Evolutionary conservation across 2,113 vertebrate species (phyloP), one percentile per base, ranked within the genome.

Genomic region (Boulengeromyrus knoepffleri): DNA sequence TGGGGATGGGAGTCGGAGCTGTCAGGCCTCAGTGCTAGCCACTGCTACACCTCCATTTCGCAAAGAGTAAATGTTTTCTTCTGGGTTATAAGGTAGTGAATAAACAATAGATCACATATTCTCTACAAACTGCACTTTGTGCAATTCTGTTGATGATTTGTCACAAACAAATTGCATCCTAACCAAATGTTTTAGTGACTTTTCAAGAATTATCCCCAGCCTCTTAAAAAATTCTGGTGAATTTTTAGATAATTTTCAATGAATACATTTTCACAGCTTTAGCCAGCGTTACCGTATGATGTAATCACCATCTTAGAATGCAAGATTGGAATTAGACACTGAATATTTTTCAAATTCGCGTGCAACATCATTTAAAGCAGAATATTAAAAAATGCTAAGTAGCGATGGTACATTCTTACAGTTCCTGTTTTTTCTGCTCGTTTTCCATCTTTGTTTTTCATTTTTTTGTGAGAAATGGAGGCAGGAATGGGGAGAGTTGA

Each of bases 401-500:
- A 39, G 70, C 70, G 7, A 6, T 17, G 74, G 36, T 7, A 1
- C 36, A 80, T 80, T 36, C 36, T 85, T 85, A n/a, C 45, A 45
- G 21, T 89, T 90, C 83, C 58, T 90, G 77, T 83, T 87, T 74
- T 85, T 87, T 56, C 66, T 46, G 50, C 42, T 50, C 7, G 1
- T 62, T 70, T 88, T 87, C 1, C 56, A 83, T 89, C 50, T 85
- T n/a, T 84, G 45, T 47, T 89, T 39, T 17, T 90, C 31, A 9
- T 89, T n/a, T 24, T 50, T 15, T 50, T 17, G 12, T 31, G 21
- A 42, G 39, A 91, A 87, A 62, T n/a, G 70, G 95, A 96, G 96
- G 95, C 97, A 97, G 95, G 96, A 97, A 96, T 93, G 94, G 74
- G 86, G 45, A 86, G 90, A 91, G 74, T 88, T 66, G 89, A 91